Percentiles rank a stretch among this genome's conserved stretches.
Conservation (phyloP, 2,888 invertebrate genomes). For the Bombylius major region DNA sequence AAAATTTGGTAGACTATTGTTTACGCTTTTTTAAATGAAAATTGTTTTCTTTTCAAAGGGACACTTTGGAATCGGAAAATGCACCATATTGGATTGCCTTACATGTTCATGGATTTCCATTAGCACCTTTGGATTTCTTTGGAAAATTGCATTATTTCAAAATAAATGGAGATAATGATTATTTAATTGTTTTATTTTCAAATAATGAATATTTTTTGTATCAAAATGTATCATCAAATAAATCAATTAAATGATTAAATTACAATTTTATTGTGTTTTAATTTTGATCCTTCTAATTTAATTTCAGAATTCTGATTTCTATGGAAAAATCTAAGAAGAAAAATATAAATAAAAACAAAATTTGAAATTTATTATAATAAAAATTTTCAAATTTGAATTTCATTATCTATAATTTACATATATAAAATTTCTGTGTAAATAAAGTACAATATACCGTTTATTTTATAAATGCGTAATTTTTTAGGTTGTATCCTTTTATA, state of each 20-base stretch:
- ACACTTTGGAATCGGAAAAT: conserved; percentile 20
- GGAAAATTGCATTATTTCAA: conserved; percentile 38
- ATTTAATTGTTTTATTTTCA: conserved; percentile 35
- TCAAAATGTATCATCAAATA: conserved; percentile 12
- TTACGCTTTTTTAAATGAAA: too few relatives aligned
- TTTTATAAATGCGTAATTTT: too few relatives aligned
- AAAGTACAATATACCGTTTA: too few relatives aligned
- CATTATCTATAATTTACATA: too few relatives aligned
- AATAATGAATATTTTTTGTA: conserved; percentile 11
- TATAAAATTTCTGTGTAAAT: too few relatives aligned
- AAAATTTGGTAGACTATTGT: conserved; percentile 8
- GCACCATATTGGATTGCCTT: conserved; percentile 39
- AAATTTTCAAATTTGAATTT: too few relatives aligned
- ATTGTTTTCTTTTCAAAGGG: conserved; percentile 13
- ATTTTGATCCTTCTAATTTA: too few relatives aligned
- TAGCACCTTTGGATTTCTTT: conserved; percentile 40
- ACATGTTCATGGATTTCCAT: conserved; percentile 44
- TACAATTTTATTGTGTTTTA: not conserved
- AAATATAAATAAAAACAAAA: too few relatives aligned
- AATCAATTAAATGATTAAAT: not conserved
- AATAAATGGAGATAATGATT: conserved; percentile 36
- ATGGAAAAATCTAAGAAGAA: too few relatives aligned
- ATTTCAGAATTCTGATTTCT: too few relatives aligned
- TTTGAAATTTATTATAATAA: too few relatives aligned
- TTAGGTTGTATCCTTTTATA: too few relatives aligned